Conservation (phyloP, 2,797 vertebrate genomes). For the Spinus pinus region DNA sequence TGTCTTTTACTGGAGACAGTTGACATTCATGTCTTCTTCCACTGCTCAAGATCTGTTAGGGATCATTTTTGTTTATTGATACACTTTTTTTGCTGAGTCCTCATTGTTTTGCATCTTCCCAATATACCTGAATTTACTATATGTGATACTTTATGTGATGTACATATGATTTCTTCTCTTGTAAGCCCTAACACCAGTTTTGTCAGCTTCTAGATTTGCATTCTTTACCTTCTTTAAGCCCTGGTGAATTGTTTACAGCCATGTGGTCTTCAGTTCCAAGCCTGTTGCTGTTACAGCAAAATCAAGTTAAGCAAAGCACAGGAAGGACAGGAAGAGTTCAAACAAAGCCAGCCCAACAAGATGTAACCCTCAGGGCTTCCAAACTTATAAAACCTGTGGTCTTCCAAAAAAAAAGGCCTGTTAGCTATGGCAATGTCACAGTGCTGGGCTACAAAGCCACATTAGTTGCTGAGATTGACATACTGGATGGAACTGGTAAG, state of each 20-base stretch:
- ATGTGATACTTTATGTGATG: background rate
- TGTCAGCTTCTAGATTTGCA: background rate
- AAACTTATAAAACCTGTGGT: background rate
- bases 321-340: background rate
- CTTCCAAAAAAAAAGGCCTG: background rate
- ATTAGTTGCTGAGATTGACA: background rate
- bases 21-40: background rate
- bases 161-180: background rate
- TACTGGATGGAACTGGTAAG: background rate
- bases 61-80: background rate
- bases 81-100: background rate
- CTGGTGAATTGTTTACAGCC: background rate
- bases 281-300: background rate
- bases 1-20: background rate
- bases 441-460: background rate
- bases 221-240: background rate
- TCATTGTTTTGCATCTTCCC: background rate
- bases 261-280: background rate
- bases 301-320: background rate
- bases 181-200: background rate
- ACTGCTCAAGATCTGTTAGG: background rate
- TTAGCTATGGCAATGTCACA: background rate
- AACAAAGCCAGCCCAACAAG: background rate
- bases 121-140: background rate
- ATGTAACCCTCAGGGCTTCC: accelerated